These are phyloP conservation scores for Conopomorpha cramerella DNA, from an alignment of 1,140 invertebrate genomes.

Conservation along the genomic window DNA sequence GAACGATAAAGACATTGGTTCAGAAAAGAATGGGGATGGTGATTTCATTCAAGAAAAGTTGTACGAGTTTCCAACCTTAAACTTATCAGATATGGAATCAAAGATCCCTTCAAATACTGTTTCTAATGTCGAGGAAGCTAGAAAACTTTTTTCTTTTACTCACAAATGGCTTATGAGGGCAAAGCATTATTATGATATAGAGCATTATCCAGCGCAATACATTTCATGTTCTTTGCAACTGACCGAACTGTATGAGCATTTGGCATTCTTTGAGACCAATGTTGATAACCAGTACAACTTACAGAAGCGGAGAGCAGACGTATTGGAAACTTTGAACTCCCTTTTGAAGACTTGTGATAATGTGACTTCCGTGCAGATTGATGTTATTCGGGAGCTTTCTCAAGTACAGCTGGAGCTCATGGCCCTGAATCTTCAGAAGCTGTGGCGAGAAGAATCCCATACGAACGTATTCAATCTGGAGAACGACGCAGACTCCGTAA, in stretches of 20 bases:
- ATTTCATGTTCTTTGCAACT: slow-evolving; percentile 71
- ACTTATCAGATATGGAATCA: slow-evolving; percentile 34
- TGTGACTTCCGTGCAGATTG: slow-evolving; percentile 43
- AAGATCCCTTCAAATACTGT: slow-evolving; percentile 25
- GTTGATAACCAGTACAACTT: slow-evolving; percentile 71
- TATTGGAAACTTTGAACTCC: slow-evolving; percentile 63
- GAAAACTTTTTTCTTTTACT: slow-evolving; percentile 65
- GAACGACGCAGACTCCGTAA: slow-evolving; percentile 33
- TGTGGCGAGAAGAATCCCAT: slow-evolving; percentile 44
- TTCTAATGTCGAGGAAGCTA: slow-evolving; percentile 54
- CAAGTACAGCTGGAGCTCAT: slow-evolving; percentile 64
- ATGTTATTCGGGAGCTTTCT: slow-evolving; percentile 39
- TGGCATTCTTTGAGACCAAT: slow-evolving; percentile 72
- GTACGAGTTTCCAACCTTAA: slow-evolving; percentile 29
- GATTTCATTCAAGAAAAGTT: slow-evolving; percentile 21
- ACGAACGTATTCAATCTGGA: slow-evolving; percentile 37
- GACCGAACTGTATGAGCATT: slow-evolving; percentile 68
- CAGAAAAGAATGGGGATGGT: slow-evolving; percentile 29
- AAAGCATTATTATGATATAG: slow-evolving; percentile 69
- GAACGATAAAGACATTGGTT: slow-evolving; percentile 22
- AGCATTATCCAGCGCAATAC: slow-evolving; percentile 71
- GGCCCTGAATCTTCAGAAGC: slow-evolving; percentile 60
- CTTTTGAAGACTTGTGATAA: slow-evolving; percentile 40
- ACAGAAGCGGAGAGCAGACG: slow-evolving; percentile 71
- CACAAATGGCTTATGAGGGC: slow-evolving; percentile 69